Evolutionary conservation across 2,113 vertebrate species (phyloP).

Genomic region (Dromiciops gliroides): DNA sequence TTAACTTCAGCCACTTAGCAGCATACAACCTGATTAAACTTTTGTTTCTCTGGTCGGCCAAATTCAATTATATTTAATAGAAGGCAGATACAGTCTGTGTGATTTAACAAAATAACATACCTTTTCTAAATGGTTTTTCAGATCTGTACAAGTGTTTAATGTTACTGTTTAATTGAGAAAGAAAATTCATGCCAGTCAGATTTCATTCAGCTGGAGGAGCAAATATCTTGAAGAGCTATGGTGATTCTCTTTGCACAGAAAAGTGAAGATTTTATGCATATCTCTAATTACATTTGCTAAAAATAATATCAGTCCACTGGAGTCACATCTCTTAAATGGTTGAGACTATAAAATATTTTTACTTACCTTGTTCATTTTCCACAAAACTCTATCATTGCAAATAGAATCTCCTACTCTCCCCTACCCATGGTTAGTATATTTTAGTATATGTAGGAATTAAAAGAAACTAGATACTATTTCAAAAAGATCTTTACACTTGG

Average conservation of each 20-base stretch:
- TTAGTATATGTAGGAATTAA: constrained; percentile 61
- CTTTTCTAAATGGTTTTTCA: constrained; percentile 60
- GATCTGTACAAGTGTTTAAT: constrained; percentile 72
- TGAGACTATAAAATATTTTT: neutral
- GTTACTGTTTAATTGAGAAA: constrained; percentile 71
- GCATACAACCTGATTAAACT: constrained; percentile 35
- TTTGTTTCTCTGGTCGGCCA: constrained; percentile 70
- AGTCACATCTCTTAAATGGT: constrained; percentile 14
- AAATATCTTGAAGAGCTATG: constrained; percentile 47
- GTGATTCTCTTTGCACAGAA: constrained; percentile 56
- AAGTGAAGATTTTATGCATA: constrained; percentile 45
- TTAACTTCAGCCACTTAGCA: constrained; percentile 38
- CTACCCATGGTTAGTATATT: neutral
- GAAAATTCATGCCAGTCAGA: constrained; percentile 70
- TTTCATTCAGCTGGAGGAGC: constrained; percentile 54
- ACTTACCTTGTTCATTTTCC: constrained; percentile 11
- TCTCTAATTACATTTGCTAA: constrained; percentile 54
- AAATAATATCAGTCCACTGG: constrained; percentile 48
- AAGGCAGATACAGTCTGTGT: constrained; percentile 67
- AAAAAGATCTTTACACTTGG: constrained; percentile 70
- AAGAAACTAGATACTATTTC: constrained; percentile 57
- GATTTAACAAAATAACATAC: constrained; percentile 62
- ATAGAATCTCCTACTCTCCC: constrained; percentile 16
- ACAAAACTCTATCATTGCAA: constrained; percentile 39
- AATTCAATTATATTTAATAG: constrained; percentile 58